A percentile compares a stretch with the other conserved stretches of the same genome.
phyloP scores from a whole-genome alignment of 2,113 vertebrate species.

The Aptenodytes forsteri region DNA sequence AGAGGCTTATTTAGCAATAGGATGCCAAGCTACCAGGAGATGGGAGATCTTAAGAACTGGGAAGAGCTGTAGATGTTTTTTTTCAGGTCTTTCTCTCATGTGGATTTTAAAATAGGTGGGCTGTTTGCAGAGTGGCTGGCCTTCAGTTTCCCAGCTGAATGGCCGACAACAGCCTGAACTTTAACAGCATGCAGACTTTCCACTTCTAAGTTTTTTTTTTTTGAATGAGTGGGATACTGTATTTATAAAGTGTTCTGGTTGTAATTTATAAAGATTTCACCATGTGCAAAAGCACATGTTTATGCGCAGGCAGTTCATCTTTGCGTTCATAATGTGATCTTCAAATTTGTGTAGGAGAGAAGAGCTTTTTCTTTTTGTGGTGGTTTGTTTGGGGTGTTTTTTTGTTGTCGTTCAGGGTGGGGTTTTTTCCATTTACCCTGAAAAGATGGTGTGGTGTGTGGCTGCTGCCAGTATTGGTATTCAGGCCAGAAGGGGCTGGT shows the following conservation, averaged over 20 bases:
- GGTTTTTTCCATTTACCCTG: background rate
- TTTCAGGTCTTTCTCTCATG: background rate
- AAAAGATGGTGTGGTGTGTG: background rate
- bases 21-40: background rate
- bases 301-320: rapidly evolving
- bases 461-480: background rate
- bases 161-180: background rate
- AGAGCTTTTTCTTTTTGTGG: background rate
- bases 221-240: background rate
- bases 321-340: background rate
- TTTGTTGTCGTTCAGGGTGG: background rate
- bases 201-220: background rate
- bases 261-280: background rate
- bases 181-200: background rate
- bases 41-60: background rate
- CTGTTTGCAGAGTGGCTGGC: background rate
- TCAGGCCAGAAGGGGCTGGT: background rate
- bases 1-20: background rate
- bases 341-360: background rate
- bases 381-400: background rate
- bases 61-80: background rate
- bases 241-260: background rate
- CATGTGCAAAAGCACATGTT: rapidly evolving
- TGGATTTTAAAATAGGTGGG: background rate
- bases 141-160: background rate